Evolutionary conservation across 2,888 invertebrate species (phyloP).

Genomic region (Polydrusus pterygomalis): DNA sequence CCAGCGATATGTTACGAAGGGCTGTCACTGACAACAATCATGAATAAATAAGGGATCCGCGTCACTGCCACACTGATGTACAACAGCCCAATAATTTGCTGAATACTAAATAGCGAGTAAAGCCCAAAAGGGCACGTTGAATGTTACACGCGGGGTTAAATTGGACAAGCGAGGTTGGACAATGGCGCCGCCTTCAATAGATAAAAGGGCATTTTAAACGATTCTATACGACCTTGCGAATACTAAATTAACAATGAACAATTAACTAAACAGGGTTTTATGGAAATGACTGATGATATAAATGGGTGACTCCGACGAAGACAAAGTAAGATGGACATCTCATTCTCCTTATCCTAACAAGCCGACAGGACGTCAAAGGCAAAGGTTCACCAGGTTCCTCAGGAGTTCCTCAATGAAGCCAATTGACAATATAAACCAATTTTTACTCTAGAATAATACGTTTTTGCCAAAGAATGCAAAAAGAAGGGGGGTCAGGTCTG

Average conservation of each 20-base stretch:
- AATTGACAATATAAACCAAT: no score
- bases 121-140: slow-evolving; percentile 41
- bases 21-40: slow-evolving; percentile 39
- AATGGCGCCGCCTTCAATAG: slow-evolving; percentile 40
- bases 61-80: slow-evolving; percentile 33
- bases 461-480: no score
- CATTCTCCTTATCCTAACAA: no score
- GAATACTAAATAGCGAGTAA: slow-evolving; percentile 49
- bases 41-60: slow-evolving; percentile 36
- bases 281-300: no score
- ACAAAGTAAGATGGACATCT: no score
- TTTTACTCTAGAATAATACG: no score
- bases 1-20: slow-evolving; percentile 26
- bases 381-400: no score
- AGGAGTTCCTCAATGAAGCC: no score
- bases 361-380: no score
- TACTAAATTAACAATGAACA: not conserved
- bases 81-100: slow-evolving; percentile 39
- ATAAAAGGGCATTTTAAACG: slow-evolving; percentile 35
- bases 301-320: no score
- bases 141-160: slow-evolving; percentile 49
- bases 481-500: no score
- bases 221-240: slow-evolving; percentile 5
- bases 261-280: no score
- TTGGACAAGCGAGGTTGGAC: slow-evolving; percentile 36